Base-by-base conservation (phyloP, 2,113 vertebrate genomes). In the Empidonax traillii region DNA sequence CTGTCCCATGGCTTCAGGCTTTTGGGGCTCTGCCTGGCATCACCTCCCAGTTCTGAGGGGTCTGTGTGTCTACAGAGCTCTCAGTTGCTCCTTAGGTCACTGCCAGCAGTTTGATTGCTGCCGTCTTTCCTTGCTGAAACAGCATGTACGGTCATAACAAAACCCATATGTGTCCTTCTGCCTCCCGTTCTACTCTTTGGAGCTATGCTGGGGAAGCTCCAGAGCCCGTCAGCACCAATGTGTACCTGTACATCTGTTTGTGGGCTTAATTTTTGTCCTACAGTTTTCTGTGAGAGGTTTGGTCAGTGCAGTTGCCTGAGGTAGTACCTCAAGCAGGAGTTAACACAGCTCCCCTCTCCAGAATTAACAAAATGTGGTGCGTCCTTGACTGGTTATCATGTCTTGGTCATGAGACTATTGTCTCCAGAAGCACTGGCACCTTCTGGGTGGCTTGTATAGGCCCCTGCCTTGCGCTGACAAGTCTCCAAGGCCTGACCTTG, bases 301-400 rank as follows among this genome's bases (percentile, higher is more conserved):
- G 58, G 51, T 4, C 6, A 30, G 49, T 18, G 23, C 44, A 12
- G 23, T 52, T 14, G n/a, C 35, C 76, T 67, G 58, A 18, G 68
- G n/a, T 43, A 59, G 35, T 49, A 37, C 44, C 23, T 78, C 47
- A 31, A n/a, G 46, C 19, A 21, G 37, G 23, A 56, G 23, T 68
- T 62, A 53, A 46, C 39, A 9, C 37, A 37, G 49, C 8, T 3
- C 0, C 14, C 19, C 11, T 44, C 2, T 0, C 52, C 5, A 28
- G 47, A 61, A 24, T 69, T 74, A 73, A 53, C 2, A 1, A 63
- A 67, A 53, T 1, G 0, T 12, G 21, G 10, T 33, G 31, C 13
- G 21, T 89, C 23, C 1, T 0, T 66, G 44, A 68, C 30, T 55
- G 27, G 27, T 67, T 63, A 14, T 49, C 3, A 0, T 68, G 53